Evolutionary conservation across 2,888 invertebrate species (phyloP), one percentile per base, ranked within the genome.

Genomic region (Steromphala cineraria): DNA sequence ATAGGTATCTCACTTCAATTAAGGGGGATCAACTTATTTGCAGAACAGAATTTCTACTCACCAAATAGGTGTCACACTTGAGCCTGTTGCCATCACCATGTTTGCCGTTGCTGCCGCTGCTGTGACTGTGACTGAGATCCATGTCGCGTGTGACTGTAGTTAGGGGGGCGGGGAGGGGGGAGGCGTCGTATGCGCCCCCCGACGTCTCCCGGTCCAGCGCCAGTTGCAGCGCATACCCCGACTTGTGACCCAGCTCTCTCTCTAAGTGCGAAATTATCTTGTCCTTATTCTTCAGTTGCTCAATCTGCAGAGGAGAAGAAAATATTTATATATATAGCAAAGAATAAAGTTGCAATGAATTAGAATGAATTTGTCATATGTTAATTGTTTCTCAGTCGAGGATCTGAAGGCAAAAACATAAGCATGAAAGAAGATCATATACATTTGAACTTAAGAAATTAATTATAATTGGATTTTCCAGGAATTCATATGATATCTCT

Each of bases 181-280:
- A 31, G 71, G 40, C 71, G 40, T 71, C 71, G 71, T 71, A 40
- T 71, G 71, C 17, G 46, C 46, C 46, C 71, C 31, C 36, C 71
- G 71, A 17, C 56, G 24, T 56, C 71, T 71, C 71, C 71, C 71
- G 28, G 31, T 71, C 71, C 31, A 71, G 71, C 71, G 71, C 71
- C 71, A 71, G 71, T 28, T 71, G 71, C 53, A 82, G 80, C 78
- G 84, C 84, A 75, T 83, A 80, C 21, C 80, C 84, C 81, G 86
- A 81, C 81, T 83, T 81, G 52, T 85, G 86, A 55, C 87, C 86
- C 75, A 87, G 83, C 80, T 87, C 86, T 77, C 84, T 81, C 83
- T 87, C 86, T 81, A 87, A 83, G 81, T 86, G 85, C 84, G 86
- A 85, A 83, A 87, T 86, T 67, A 87, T 83, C 83, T 85, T 87